phyloP scores from a whole-genome alignment of 2,888 invertebrate genomes.

The Agonopterix subpropinquella region DNA sequence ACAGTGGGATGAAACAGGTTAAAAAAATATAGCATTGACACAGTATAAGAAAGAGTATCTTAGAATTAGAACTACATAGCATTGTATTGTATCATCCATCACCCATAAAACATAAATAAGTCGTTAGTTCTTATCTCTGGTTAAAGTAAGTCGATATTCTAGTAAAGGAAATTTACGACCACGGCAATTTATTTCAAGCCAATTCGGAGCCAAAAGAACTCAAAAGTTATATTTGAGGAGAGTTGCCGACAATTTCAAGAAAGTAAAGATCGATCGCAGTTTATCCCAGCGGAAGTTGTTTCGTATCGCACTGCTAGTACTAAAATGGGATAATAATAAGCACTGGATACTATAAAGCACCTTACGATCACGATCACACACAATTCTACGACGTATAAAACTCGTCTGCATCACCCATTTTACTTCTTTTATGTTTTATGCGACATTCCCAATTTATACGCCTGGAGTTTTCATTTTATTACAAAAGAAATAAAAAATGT shows the following conservation, averaged over 20 bases:
- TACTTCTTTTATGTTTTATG: conserved; percentile 41
- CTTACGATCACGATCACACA: conserved; percentile 33
- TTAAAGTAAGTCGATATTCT: too few species aligned
- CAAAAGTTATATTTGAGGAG: conserved; percentile 5
- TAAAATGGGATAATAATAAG: conserved; percentile 48
- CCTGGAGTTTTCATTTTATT: conserved; percentile 42
- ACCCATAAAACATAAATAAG: too few species aligned
- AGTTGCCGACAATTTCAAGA: neutral
- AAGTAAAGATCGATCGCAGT: conserved; percentile 2
- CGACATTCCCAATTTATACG: conserved; percentile 42
- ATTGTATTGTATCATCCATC: too few species aligned
- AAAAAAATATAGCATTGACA: too few species aligned
- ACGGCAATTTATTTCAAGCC: too few species aligned
- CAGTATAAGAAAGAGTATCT: too few species aligned
- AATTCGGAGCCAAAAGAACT: neutral
- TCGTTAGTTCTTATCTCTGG: too few species aligned
- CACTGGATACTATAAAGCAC: conserved; percentile 45
- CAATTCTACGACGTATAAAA: conserved; percentile 53
- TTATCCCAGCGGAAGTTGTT: conserved; percentile 4
- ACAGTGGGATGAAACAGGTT: too few species aligned
- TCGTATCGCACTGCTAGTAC: conserved; percentile 12
- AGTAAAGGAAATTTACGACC: too few species aligned
- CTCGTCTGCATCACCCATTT: conserved; percentile 35
- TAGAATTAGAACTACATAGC: too few species aligned
- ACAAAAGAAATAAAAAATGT: conserved; percentile 21